These are phyloP conservation scores for Machimus rusticus DNA, from an alignment of 2,888 invertebrate genomes.

Conservation along the genomic window DNA sequence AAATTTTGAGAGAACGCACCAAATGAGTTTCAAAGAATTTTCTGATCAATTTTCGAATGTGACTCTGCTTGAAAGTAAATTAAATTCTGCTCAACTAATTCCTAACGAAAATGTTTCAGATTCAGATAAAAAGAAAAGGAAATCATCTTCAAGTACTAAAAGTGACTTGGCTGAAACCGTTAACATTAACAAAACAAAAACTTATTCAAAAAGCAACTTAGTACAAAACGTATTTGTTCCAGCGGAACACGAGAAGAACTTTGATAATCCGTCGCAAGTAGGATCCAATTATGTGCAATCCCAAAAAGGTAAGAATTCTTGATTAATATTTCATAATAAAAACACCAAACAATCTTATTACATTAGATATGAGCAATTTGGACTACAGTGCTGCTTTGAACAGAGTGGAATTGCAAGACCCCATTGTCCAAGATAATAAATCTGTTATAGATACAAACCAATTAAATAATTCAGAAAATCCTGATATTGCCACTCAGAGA, in stretches of 20 bases:
- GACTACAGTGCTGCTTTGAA: background rate
- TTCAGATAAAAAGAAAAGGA: background rate
- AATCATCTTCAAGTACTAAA: background rate
- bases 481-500: background rate
- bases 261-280: conserved; percentile 43
- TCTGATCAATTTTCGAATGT: background rate
- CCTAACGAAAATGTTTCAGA: background rate
- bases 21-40: background rate
- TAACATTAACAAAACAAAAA: conserved; percentile 6
- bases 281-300: background rate
- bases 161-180: background rate
- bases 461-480: background rate
- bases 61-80: background rate
- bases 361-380: background rate
- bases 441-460: background rate
- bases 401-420: background rate
- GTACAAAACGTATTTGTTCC: conserved; percentile 52
- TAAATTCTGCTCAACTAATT: background rate
- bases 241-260: conserved; percentile 51
- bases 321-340: background rate
- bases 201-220: conserved; percentile 50
- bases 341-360: background rate
- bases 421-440: background rate
- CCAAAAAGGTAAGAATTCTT: background rate
- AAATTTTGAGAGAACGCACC: background rate